Conservation (phyloP, 1,140 invertebrate species). For the Drosophila ercepeae region DNA sequence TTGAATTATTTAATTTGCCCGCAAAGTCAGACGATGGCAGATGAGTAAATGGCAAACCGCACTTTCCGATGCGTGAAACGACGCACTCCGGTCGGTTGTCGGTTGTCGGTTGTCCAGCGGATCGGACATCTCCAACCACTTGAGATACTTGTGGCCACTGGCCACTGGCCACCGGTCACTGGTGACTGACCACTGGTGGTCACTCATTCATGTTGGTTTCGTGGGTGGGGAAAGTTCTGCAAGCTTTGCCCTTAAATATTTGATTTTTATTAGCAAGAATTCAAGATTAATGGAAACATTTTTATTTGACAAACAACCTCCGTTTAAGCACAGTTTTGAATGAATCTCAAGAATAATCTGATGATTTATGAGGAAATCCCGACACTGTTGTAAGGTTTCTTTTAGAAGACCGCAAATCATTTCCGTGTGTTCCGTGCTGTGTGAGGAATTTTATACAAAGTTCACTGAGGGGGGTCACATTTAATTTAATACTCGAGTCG, state of each 20-base stretch:
- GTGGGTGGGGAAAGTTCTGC: neutral
- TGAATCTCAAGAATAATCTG: too few relatives aligned
- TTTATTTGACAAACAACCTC: neutral
- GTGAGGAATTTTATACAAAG: neutral
- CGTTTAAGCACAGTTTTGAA: too few relatives aligned
- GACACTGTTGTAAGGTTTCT: neutral
- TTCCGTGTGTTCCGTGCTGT: neutral
- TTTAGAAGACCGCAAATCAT: neutral
- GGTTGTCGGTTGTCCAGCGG: constrained; percentile 14
- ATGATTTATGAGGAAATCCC: neutral
- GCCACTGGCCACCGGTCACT: too few relatives aligned
- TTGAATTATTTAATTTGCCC: constrained; percentile 69
- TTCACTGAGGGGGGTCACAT: constrained; percentile 27
- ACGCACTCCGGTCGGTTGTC: constrained; percentile 26
- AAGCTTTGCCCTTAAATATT: constrained; percentile 28
- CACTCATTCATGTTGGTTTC: constrained; percentile 27
- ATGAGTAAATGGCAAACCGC: constrained; percentile 19
- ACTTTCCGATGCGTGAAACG: constrained; percentile 58
- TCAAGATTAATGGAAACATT: constrained; percentile 26
- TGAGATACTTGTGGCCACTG: constrained; percentile 26
- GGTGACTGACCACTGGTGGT: too few relatives aligned
- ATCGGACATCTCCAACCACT: constrained; percentile 32
- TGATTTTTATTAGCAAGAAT: constrained; percentile 1
- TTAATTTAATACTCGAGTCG: constrained; percentile 20
- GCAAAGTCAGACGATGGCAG: constrained; percentile 16